A percentile compares a stretch with the other conserved stretches of the same genome.
Evolutionary conservation across 1,140 invertebrate species (phyloP).

Genomic region (Drosophila nannoptera): DNA sequence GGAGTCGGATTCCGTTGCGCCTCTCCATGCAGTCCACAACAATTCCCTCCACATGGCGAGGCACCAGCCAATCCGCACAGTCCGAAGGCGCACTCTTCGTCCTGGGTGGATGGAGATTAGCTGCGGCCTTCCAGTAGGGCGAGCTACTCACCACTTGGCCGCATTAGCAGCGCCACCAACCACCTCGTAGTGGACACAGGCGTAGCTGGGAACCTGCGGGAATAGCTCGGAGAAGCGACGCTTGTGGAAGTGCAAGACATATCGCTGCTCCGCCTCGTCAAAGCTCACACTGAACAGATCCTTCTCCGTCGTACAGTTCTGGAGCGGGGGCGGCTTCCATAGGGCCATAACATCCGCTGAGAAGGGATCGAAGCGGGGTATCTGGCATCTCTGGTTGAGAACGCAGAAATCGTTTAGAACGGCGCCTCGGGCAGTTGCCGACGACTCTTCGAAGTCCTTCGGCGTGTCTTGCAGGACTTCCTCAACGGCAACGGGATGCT

Average conservation of each 20-base stretch:
- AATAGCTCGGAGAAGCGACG: slow-evolving; percentile 47
- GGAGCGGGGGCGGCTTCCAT: slow-evolving; percentile 80
- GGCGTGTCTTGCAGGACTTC: too few relatives aligned
- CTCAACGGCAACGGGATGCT: too few relatives aligned
- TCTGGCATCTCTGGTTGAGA: slow-evolving; percentile 36
- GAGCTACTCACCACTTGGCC: slow-evolving; percentile 16
- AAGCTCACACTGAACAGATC: slow-evolving; percentile 79
- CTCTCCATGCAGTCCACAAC: slow-evolving; percentile 30
- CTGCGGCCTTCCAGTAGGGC: too few relatives aligned
- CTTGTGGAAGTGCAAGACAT: slow-evolving; percentile 56
- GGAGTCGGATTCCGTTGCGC: background rate
- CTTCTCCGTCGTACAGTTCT: slow-evolving; percentile 80
- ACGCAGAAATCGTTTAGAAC: background rate
- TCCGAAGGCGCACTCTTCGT: background rate
- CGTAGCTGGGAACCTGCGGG: slow-evolving; percentile 3
- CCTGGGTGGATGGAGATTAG: slow-evolving; percentile 1
- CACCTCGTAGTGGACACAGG: slow-evolving; percentile 23
- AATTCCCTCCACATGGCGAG: slow-evolving; percentile 18
- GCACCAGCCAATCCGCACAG: slow-evolving; percentile 23
- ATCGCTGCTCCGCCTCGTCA: slow-evolving; percentile 42
- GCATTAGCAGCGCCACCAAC: background rate
- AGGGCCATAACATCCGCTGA: slow-evolving; percentile 82
- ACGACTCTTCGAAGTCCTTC: too few relatives aligned
- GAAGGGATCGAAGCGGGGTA: slow-evolving; percentile 82
- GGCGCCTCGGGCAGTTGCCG: too few relatives aligned